Percentiles rank a stretch among this genome's conserved stretches.
These are phyloP conservation scores for Callaeas wilsoni DNA, from an alignment of 2,113 vertebrate genomes.

Conservation along the genomic window DNA sequence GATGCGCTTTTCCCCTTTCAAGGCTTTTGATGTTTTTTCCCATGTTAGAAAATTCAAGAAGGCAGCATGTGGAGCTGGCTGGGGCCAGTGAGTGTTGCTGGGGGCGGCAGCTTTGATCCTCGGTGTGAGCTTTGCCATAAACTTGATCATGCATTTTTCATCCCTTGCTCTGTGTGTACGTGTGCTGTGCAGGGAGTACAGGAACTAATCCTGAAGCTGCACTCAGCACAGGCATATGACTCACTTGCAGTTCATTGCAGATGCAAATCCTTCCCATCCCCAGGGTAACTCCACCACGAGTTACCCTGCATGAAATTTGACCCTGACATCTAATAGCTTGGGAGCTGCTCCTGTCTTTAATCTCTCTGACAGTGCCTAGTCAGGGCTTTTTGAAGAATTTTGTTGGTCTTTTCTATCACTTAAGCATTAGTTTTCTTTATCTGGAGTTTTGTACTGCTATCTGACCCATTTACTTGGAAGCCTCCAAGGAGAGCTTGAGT, in stretches of 20 bases:
- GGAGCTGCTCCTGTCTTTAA: not conserved
- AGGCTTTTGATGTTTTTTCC: constrained; percentile 22
- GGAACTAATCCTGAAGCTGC: not conserved
- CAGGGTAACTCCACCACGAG: not conserved
- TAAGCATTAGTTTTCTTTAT: not conserved
- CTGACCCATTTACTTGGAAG: constrained; percentile 21
- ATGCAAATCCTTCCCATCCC: not conserved
- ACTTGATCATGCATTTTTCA: constrained; percentile 22
- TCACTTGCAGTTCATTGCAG: fast-evolving
- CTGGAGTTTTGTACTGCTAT: not conserved
- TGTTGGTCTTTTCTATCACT: not conserved
- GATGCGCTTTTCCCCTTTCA: not conserved
- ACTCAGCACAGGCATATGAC: not conserved
- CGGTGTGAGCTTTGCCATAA: not conserved
- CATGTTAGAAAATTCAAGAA: not conserved
- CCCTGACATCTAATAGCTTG: not conserved
- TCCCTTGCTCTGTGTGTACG: not conserved
- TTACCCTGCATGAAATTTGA: not conserved
- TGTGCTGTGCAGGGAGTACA: not conserved
- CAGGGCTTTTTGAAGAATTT: not conserved
- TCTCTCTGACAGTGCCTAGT: not conserved
- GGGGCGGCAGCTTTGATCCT: constrained; percentile 6
- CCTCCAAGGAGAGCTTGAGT: not conserved
- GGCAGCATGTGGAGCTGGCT: not conserved
- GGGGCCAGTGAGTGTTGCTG: not conserved